phyloP scores from a whole-genome alignment of 2,797 vertebrate species.

The Sebastiscus albofasciatus region DNA sequence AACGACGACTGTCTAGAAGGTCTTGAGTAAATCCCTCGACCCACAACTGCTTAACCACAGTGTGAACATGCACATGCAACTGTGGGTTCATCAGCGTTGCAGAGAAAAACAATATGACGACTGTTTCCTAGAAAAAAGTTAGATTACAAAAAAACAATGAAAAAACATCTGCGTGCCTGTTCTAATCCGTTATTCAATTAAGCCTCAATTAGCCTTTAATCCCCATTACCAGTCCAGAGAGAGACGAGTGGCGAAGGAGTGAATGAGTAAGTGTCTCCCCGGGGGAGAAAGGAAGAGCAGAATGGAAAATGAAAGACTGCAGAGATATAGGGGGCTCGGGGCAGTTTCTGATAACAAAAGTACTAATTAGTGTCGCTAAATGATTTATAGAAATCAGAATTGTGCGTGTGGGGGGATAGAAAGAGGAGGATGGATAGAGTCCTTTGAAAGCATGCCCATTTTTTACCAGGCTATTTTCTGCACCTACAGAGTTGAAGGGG shows the following conservation, averaged over 20 bases:
- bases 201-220: slow-evolving; percentile 73
- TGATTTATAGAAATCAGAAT: slow-evolving; percentile 70
- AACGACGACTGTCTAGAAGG: not conserved
- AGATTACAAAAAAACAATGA: not conserved
- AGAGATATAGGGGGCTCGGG: slow-evolving; percentile 50
- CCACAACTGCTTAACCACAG: not conserved
- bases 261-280: slow-evolving; percentile 56
- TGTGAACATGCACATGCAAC: not conserved
- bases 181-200: slow-evolving; percentile 75
- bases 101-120: not conserved
- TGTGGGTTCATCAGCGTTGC: not conserved
- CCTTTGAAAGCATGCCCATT: slow-evolving; percentile 22
- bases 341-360: slow-evolving; percentile 67
- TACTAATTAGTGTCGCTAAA: slow-evolving; percentile 73
- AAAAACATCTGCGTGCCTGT: slow-evolving; percentile 17
- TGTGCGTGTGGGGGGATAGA: not conserved
- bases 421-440: slow-evolving; percentile 24
- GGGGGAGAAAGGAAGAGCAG: slow-evolving; percentile 60
- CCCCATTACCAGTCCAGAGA: slow-evolving; percentile 60
- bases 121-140: not conserved
- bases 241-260: slow-evolving; percentile 38
- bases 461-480: slow-evolving; percentile 55
- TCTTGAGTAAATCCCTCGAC: not conserved
- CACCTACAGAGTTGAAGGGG: slow-evolving; percentile 1
- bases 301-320: slow-evolving; percentile 55